phyloP scores from a whole-genome alignment of 2,113 vertebrate species.

The Poecile atricapillus region DNA sequence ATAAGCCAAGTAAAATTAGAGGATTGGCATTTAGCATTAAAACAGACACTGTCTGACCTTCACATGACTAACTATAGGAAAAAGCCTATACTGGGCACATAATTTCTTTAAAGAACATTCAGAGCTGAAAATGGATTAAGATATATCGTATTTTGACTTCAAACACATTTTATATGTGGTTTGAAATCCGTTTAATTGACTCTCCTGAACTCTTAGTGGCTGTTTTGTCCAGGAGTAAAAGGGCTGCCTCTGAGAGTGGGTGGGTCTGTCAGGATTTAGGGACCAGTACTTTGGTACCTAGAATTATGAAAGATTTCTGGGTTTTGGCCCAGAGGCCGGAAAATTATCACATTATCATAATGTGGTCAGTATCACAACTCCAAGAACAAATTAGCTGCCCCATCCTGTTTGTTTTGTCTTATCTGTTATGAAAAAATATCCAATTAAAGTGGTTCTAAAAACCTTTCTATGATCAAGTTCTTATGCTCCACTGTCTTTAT shows the following conservation, averaged over 20 bases:
- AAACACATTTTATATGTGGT: neutral
- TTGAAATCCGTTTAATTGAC: neutral
- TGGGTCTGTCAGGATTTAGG: neutral
- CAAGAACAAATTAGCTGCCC: neutral
- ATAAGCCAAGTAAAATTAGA: neutral
- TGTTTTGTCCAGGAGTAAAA: neutral
- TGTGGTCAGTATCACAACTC: neutral
- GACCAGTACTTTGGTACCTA: neutral
- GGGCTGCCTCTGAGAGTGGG: neutral
- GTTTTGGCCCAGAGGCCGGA: neutral
- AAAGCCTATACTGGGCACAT: neutral
- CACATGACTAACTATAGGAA: neutral
- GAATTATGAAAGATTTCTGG: neutral
- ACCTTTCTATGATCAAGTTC: neutral
- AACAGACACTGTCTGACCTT: neutral
- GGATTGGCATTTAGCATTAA: neutral
- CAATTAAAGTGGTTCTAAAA: neutral
- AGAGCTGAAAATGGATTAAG: neutral
- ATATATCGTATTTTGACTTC: neutral
- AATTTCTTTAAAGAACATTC: neutral
- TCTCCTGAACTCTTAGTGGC: neutral
- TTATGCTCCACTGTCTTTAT: neutral
- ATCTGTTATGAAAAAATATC: neutral
- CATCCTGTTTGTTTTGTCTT: neutral
- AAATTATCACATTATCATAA: neutral